phyloP scores from a whole-genome alignment of 2,888 invertebrate species.

The Ormyrus pomaceus region DNA sequence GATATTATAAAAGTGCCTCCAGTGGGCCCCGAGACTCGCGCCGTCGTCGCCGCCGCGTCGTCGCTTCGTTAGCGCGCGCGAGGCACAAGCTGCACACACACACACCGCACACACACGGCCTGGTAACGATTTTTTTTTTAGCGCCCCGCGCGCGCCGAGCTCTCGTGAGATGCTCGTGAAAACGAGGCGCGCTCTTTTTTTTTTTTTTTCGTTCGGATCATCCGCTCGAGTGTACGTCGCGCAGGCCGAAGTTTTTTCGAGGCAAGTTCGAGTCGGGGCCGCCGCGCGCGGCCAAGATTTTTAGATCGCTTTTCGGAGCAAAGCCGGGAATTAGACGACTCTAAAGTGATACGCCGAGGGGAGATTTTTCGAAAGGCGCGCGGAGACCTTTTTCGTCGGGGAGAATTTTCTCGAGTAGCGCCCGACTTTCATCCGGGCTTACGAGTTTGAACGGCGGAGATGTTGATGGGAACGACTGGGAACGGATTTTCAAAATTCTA shows the following conservation, averaged over 20 bases:
- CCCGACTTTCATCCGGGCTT: too few species aligned
- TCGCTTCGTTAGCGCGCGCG: not conserved
- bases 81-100: constrained; percentile 9
- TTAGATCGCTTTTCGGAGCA: too few species aligned
- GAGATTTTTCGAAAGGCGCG: too few species aligned
- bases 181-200: constrained; percentile 25
- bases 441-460: too few species aligned
- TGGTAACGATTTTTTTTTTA: constrained; percentile 51
- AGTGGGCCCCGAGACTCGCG: not conserved
- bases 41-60: not conserved
- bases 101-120: constrained; percentile 37
- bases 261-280: not conserved
- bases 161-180: constrained; percentile 37
- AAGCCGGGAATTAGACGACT: too few species aligned
- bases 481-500: too few species aligned
- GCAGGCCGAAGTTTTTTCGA: constrained; percentile 5
- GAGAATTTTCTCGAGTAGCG: too few species aligned
- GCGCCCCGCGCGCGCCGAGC: too few species aligned
- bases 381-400: too few species aligned
- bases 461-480: too few species aligned
- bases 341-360: too few species aligned
- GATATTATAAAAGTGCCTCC: constrained; percentile 32
- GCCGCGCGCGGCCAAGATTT: too few species aligned
- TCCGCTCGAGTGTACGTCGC: not conserved
- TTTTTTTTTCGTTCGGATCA: constrained; percentile 4